Evolutionary conservation across 1,140 invertebrate genomes (phyloP).

Genomic region (Cotesia typhae): DNA sequence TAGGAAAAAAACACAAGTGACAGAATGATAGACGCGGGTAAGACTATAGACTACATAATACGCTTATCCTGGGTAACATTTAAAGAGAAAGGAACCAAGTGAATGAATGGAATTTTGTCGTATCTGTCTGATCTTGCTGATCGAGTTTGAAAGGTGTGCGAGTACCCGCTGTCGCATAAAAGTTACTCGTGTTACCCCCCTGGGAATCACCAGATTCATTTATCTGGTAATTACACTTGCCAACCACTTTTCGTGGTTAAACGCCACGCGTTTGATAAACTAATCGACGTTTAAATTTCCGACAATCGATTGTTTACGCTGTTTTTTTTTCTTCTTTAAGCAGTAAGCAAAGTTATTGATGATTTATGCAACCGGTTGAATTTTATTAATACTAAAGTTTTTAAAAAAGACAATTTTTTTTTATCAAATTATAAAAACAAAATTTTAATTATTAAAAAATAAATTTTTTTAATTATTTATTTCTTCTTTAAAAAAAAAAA

Average conservation of each 20-base stretch:
- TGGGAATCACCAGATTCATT: conserved; percentile 10
- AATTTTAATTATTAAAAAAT: no score
- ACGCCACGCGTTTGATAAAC: not conserved
- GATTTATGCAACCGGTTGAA: no score
- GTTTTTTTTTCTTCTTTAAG: no score
- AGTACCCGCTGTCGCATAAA: not conserved
- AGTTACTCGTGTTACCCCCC: not conserved
- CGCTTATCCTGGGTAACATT: conserved; percentile 28
- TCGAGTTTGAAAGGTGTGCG: conserved; percentile 29
- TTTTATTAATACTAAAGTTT: no score
- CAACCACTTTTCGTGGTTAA: conserved; percentile 13
- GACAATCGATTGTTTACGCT: no score
- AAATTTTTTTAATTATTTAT: no score
- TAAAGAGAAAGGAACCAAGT: conserved; percentile 42
- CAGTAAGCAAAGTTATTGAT: no score
- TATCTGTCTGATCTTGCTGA: conserved; percentile 31
- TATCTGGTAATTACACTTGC: conserved; percentile 23
- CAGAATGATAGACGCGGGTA: not conserved
- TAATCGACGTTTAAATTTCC: not conserved
- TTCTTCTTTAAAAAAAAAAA: no score
- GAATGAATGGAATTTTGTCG: conserved; percentile 43
- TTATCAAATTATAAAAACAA: no score
- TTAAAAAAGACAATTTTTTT: no score
- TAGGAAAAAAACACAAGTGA: not conserved
- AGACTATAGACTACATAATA: not conserved